Conservation (phyloP, 2,113 vertebrate genomes). For the Rostratula benghalensis region DNA sequence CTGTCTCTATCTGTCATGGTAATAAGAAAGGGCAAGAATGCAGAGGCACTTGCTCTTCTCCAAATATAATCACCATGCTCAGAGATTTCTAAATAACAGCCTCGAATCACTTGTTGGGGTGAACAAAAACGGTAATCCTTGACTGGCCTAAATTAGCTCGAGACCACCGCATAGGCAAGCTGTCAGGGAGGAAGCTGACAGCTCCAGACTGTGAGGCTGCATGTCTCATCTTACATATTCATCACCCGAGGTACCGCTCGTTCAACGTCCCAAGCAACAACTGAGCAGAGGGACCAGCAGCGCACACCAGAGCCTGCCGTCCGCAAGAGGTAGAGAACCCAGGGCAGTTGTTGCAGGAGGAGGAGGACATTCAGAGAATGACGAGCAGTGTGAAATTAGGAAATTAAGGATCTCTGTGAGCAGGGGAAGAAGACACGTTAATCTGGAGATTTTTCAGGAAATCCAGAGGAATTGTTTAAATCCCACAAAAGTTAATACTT, state of each 20-base stretch:
- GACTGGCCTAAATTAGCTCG: constrained; percentile 38
- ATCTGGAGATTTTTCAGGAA: constrained; percentile 23
- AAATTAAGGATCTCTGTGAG: constrained; percentile 23
- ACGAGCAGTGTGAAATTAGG: constrained; percentile 8
- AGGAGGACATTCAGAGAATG: not conserved
- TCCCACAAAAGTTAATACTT: not conserved
- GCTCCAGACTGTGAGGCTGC: not conserved
- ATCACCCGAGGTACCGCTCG: not conserved
- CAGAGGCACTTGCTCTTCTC: constrained; percentile 14
- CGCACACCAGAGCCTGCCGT: accelerated
- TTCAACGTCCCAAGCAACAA: not conserved
- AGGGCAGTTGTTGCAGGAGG: not conserved
- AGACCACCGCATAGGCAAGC: not conserved
- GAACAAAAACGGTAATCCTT: constrained; percentile 38
- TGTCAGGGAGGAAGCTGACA: constrained; percentile 27
- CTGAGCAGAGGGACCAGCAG: not conserved
- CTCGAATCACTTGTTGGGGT: not conserved
- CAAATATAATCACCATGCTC: constrained; percentile 5
- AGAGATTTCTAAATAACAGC: constrained; percentile 50
- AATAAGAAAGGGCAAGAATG: constrained; percentile 41
- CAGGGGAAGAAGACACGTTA: not conserved
- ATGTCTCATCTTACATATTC: constrained; percentile 50
- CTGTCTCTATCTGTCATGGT: constrained; percentile 38
- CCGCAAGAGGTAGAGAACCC: not conserved
- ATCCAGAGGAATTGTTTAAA: constrained; percentile 8